phyloP scores from a whole-genome alignment of 1,140 invertebrate genomes.

The Pteromalus puparum region DNA sequence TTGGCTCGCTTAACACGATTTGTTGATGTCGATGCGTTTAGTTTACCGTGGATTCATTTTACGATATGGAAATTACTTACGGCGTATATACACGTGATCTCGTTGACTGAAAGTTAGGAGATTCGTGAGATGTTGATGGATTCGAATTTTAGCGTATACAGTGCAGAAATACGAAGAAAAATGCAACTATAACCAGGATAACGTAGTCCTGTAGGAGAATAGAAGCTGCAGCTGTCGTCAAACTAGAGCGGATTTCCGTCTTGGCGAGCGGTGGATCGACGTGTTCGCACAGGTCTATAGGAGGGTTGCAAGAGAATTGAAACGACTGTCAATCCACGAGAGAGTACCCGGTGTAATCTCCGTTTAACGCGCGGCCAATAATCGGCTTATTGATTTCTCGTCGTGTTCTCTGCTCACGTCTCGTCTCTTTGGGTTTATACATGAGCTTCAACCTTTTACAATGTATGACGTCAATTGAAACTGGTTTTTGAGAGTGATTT shows the following conservation, averaged over 20 bases:
- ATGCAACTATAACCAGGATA: background rate
- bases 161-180: too few relatives aligned
- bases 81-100: too few relatives aligned
- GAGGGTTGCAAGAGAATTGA: background rate
- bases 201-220: background rate
- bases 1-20: background rate
- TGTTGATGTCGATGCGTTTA: background rate
- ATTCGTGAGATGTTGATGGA: too few relatives aligned
- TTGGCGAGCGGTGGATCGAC: conserved; percentile 1
- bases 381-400: conserved; percentile 45
- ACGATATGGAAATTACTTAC: conserved; percentile 1
- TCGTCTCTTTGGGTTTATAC: background rate
- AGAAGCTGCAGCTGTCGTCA: background rate
- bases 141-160: too few relatives aligned
- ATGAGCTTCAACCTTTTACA: background rate
- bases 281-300: background rate
- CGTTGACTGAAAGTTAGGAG: too few relatives aligned
- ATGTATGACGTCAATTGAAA: background rate
- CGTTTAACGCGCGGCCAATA: conserved; percentile 45
- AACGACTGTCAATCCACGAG: conserved; percentile 38
- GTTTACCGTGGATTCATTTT: background rate
- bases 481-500: background rate
- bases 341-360: conserved; percentile 43
- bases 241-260: conserved; percentile 48
- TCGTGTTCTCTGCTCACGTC: background rate